Base-by-base conservation (phyloP, 2,797 vertebrate species). In the Anguilla anguilla region DNA sequence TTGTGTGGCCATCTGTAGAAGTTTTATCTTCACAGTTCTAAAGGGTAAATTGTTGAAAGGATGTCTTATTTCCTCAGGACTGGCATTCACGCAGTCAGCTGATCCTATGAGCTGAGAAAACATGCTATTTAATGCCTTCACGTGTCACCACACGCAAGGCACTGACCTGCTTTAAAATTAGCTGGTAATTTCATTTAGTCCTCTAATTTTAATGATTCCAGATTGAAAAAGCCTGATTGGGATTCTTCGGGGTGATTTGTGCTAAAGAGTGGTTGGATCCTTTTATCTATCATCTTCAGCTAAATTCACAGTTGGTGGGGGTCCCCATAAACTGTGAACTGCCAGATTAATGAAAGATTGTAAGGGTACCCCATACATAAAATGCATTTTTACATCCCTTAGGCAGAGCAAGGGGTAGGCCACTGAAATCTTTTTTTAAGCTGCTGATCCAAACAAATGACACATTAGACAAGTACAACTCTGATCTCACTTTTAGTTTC, bases 51-150 rank as follows among this genome's bases (percentile, higher is more conserved):
- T 35, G 5, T 39, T 39, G 72, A 39, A 39, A 13, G 31, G 11
- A 11, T 22, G 15, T 59, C 17, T 19, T 15, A 72, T 43, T 17
- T 46, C 11, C 35, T 74, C 69, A 31, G 13, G 35, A 43, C 15
- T 3, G 35, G 46, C 79, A 9, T 35, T 46, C 39, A 79, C 6
- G 5, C 15, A 46, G 74, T 79, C 74, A 79, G 74, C 35, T 82
- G 79, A 82, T 51, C 79, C 46, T 10, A 51, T 49, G 79, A 82
- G 79, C 74, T 77, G 74, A 82, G 46, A 82, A 82, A 81, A 49
- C 77, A 77, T 22, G 74, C 74, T 43, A 17, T 5, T 25, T 49
- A 46, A 46, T 81, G 77, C 22, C 43, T 46, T 19, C 19, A 49
- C 43, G 25, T 81, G 43, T 49, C 39, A 22, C 19, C 77, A 77